These are phyloP conservation scores for Xestia c-nigrum DNA, from an alignment of 2,888 invertebrate species.

Conservation along the genomic window DNA sequence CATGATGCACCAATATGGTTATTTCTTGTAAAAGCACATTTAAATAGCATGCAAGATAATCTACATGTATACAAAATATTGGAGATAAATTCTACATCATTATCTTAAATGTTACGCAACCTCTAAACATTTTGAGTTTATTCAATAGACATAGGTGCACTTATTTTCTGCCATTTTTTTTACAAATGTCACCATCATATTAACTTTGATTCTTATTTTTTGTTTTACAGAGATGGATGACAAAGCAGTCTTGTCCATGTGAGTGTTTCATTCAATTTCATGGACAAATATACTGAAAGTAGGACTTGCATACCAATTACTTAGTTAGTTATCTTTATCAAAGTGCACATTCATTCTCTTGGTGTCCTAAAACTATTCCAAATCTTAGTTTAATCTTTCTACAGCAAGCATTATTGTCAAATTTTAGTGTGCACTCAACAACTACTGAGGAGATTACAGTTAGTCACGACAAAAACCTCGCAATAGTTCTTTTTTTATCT, in stretches of 20 bases:
- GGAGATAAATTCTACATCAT: slow-evolving; percentile 40
- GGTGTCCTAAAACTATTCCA: slow-evolving; percentile 37
- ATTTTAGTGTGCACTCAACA: slow-evolving; percentile 61
- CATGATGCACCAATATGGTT: neutral
- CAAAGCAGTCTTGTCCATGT: slow-evolving; percentile 58
- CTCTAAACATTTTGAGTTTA: slow-evolving; percentile 33
- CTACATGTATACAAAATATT: slow-evolving; percentile 36
- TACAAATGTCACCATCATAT: slow-evolving; percentile 26
- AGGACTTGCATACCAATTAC: slow-evolving; percentile 69
- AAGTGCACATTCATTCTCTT: slow-evolving; percentile 50
- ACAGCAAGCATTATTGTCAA: slow-evolving; percentile 43
- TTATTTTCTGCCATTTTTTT: slow-evolving; percentile 25
- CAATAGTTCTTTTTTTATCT: slow-evolving; percentile 87
- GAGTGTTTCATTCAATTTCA: slow-evolving; percentile 44
- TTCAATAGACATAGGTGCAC: slow-evolving; percentile 15
- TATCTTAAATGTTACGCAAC: slow-evolving; percentile 57
- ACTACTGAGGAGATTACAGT: slow-evolving; percentile 72
- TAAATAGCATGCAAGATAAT: slow-evolving; percentile 15
- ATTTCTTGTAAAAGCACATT: slow-evolving; percentile 3
- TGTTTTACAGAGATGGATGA: slow-evolving; percentile 44
- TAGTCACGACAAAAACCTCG: slow-evolving; percentile 78
- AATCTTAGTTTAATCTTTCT: slow-evolving; percentile 37
- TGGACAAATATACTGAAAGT: slow-evolving; percentile 62
- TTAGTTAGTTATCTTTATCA: slow-evolving; percentile 48
- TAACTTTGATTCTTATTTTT: slow-evolving; percentile 22